Evolutionary conservation across 1,140 invertebrate genomes (phyloP), one percentile per base, ranked within the genome.

Genomic region (Aphidius gifuensis): DNA sequence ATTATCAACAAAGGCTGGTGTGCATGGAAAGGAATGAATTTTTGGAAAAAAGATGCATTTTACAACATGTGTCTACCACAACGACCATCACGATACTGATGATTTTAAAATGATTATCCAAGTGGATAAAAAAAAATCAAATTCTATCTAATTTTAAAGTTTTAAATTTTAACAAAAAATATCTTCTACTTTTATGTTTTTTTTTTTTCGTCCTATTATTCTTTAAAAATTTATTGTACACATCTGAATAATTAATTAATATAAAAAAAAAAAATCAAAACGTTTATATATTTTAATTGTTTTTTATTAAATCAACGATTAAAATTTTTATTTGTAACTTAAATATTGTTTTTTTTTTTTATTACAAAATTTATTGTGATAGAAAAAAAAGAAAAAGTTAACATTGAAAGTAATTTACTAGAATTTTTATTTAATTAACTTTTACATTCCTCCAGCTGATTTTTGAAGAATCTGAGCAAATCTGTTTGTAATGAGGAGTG

Each of bases 31-130:
- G 87, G 84, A 23, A 82, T 87, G 54, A 87, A 92, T 62, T 98
- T 98, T 80, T 97, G 95, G 95, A 88, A 90, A 70, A 91, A 93
- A 78, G 89, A 88, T 70, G 89, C 94, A 53, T 97, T 95, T 82
- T 98, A 98, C 71, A 98, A 98, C 78, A 84, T 98, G 70, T 98
- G 96, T 81, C 83, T 97, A 81, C 96, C 96, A 39, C 89, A 89
- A 71, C 86, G 83, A 66, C 86, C 86, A 51, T 79, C 74, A 62
- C 79, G 83, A 61, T 60, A 60, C 47, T 64, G 9, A 61, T 8
- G 3, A 21, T 32, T 38, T 6, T 54, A 45, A 46, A 8, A 44
- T 47, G 16, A 16, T 16, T 16, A 16, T 16, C 16, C 16, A 16
- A 16, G 16, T 16, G 16, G 16, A 16, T 16, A 16, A 16, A 16